These are phyloP conservation scores for Monochamus alternatus DNA, from an alignment of 2,888 invertebrate genomes.

Conservation along the genomic window DNA sequence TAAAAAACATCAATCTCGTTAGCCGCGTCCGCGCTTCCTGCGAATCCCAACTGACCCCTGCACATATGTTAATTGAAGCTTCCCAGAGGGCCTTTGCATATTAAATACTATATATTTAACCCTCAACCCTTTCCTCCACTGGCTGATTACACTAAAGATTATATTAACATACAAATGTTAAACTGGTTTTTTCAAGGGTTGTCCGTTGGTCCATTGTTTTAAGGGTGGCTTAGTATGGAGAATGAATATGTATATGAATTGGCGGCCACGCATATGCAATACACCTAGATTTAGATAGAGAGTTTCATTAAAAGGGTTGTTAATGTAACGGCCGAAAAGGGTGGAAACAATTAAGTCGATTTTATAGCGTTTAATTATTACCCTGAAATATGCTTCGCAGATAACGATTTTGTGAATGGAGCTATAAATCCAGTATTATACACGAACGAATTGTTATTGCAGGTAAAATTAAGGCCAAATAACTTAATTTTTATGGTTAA, in stretches of 20 bases:
- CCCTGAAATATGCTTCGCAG: background rate
- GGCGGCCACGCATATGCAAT: conserved; percentile 42
- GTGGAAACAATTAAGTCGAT: conserved; percentile 20
- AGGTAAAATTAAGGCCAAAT: conserved; percentile 3
- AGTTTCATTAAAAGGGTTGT: conserved; percentile 26
- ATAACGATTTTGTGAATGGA: background rate
- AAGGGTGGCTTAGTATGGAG: conserved; percentile 27
- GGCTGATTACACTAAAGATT: conserved; percentile 58
- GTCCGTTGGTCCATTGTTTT: conserved; percentile 52
- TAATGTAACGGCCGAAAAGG: conserved; percentile 22
- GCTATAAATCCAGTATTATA: background rate
- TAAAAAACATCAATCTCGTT: conserved; percentile 33
- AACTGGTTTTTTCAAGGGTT: conserved; percentile 56
- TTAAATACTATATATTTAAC: conserved; percentile 56
- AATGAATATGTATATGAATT: conserved; percentile 39
- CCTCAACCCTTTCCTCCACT: conserved; percentile 52
- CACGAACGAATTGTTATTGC: background rate
- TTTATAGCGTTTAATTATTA: conserved; percentile 18
- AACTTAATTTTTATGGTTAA: conserved; percentile 9
- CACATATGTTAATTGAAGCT: conserved; percentile 58
- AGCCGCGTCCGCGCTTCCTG: conserved; percentile 48
- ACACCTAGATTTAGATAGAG: conserved; percentile 27
- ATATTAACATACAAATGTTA: conserved; percentile 61
- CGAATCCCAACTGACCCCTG: conserved; percentile 57
- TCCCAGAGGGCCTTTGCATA: conserved; percentile 55